Conservation (phyloP, 2,113 vertebrate genomes). For the Sinosuthora webbiana region DNA sequence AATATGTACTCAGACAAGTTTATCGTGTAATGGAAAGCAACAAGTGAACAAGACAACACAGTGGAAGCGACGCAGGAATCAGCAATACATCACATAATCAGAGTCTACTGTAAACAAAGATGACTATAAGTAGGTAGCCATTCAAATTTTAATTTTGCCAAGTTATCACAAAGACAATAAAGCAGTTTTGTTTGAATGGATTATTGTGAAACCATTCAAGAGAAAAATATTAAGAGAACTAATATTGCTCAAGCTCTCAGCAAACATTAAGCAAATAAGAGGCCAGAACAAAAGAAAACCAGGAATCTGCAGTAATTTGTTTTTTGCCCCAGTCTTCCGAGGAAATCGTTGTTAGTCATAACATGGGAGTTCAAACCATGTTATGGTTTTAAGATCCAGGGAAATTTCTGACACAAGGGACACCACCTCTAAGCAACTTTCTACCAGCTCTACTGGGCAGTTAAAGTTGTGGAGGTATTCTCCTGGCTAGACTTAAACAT, state of each 20-base stretch:
- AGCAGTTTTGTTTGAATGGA: neutral
- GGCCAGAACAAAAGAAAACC: neutral
- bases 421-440: neutral
- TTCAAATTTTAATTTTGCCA: neutral
- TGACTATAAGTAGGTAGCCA: neutral
- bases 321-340: neutral
- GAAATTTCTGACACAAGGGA: neutral
- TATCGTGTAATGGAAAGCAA: neutral
- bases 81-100: neutral
- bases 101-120: neutral
- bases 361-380: neutral
- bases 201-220: neutral
- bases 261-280: neutral
- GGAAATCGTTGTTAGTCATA: fast-evolving
- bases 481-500: neutral
- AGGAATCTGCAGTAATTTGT: neutral
- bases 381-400: neutral
- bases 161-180: neutral
- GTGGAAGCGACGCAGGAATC: neutral
- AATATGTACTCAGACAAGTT: neutral
- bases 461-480: neutral
- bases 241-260: neutral
- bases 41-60: neutral
- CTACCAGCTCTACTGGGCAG: neutral
- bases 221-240: neutral